phyloP scores from a whole-genome alignment of 2,797 vertebrate species.

The Spinus pinus region DNA sequence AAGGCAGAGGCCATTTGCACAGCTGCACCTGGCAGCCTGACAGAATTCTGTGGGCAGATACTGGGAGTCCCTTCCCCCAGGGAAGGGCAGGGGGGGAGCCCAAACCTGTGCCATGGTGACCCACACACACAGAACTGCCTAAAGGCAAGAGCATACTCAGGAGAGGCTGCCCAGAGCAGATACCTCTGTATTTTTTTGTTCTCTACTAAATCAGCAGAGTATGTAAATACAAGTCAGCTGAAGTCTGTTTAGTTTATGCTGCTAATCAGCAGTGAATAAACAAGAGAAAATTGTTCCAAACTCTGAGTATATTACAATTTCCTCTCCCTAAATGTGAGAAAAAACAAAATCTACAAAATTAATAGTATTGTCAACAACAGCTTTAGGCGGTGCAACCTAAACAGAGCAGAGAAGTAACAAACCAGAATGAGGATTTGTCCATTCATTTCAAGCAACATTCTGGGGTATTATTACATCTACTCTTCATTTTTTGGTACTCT shows the following conservation, averaged over 20 bases:
- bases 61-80: neutral
- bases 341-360: neutral
- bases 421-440: neutral
- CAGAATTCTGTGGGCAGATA: neutral
- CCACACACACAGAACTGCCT: neutral
- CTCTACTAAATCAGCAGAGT: neutral
- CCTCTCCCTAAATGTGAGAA: neutral
- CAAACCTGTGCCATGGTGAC: neutral
- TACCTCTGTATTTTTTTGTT: neutral
- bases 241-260: neutral
- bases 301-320: neutral
- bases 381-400: neutral
- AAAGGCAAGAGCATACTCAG: neutral
- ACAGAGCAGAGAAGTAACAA: neutral
- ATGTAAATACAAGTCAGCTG: slow-evolving; percentile 3
- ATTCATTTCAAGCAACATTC: neutral
- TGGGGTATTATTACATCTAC: neutral
- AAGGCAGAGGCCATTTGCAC: neutral
- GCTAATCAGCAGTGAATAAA: slow-evolving; percentile 22
- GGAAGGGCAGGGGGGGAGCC: neutral
- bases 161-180: neutral
- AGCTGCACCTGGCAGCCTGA: accelerated
- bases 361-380: neutral
- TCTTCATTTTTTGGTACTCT: neutral
- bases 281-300: neutral